phyloP scores from a whole-genome alignment of 1,140 invertebrate species.

The Panulirus ornatus region DNA sequence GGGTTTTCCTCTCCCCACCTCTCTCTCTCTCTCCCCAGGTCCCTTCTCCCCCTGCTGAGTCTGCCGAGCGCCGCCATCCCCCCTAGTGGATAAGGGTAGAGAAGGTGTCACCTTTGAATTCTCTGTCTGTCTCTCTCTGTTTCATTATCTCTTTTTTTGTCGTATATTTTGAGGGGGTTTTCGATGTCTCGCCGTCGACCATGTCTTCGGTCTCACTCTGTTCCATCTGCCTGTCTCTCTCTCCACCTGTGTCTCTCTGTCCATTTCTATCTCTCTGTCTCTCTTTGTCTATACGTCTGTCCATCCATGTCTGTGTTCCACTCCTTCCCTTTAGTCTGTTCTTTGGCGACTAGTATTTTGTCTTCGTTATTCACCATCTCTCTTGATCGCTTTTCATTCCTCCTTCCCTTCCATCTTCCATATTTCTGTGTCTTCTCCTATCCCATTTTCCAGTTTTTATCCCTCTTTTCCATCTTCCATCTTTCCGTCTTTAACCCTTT shows the following conservation, averaged over 20 bases:
- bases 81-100: no score
- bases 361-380: neutral
- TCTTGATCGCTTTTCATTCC: no score
- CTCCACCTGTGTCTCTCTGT: neutral
- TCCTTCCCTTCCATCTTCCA: neutral
- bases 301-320: constrained; percentile 9
- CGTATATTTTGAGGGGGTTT: no score
- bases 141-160: neutral
- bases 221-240: no score
- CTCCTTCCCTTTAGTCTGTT: neutral
- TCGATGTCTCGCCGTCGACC: no score
- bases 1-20: neutral
- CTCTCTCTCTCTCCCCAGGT: neutral
- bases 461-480: neutral
- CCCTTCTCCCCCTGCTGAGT: neutral
- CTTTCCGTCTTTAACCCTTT: neutral
- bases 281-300: constrained; percentile 7
- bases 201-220: neutral
- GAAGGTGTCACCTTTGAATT: neutral
- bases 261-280: neutral
- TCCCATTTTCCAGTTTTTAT: neutral
- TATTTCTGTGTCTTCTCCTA: neutral
- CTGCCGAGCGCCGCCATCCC: no score
- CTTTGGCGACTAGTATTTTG: no score
- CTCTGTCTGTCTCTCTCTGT: neutral